phyloP scores from a whole-genome alignment of 2,113 vertebrate genomes.

The Callorhinus ursinus region DNA sequence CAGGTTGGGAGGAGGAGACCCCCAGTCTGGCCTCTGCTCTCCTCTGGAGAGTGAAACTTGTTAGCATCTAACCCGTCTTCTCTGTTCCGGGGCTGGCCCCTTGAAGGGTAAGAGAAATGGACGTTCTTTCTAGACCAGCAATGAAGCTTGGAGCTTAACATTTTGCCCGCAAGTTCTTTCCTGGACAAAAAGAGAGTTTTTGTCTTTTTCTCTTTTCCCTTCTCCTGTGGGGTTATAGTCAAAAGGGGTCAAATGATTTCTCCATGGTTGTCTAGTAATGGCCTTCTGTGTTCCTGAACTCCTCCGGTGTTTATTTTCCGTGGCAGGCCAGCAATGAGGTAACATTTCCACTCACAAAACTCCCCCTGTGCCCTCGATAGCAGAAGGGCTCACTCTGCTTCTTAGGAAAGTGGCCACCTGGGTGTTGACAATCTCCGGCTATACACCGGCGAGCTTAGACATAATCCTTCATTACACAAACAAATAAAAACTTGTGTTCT shows the following conservation, averaged over 20 bases:
- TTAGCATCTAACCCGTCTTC: neutral
- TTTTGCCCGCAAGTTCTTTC: neutral
- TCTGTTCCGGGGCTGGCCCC: neutral
- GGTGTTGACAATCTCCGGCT: conserved; percentile 32
- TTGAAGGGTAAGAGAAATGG: neutral
- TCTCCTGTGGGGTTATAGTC: neutral
- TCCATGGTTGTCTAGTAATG: neutral
- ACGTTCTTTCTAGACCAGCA: neutral
- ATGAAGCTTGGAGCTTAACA: neutral
- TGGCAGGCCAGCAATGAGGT: neutral
- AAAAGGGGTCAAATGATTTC: neutral
- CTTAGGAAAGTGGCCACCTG: conserved; percentile 52
- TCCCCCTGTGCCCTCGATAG: neutral
- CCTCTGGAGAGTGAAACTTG: neutral
- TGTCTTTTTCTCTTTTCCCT: neutral
- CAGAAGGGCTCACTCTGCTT: neutral
- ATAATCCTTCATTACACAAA: conserved; percentile 68
- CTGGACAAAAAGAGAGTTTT: neutral
- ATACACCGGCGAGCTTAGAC: neutral
- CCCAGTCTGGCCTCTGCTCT: neutral
- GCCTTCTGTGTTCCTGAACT: neutral
- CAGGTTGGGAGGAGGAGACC: neutral
- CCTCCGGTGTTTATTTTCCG: neutral
- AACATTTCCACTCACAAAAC: neutral
- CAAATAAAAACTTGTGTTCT: conserved; percentile 62